Evolutionary conservation across 2,113 vertebrate genomes (phyloP).

Genomic region (Calonectris borealis): DNA sequence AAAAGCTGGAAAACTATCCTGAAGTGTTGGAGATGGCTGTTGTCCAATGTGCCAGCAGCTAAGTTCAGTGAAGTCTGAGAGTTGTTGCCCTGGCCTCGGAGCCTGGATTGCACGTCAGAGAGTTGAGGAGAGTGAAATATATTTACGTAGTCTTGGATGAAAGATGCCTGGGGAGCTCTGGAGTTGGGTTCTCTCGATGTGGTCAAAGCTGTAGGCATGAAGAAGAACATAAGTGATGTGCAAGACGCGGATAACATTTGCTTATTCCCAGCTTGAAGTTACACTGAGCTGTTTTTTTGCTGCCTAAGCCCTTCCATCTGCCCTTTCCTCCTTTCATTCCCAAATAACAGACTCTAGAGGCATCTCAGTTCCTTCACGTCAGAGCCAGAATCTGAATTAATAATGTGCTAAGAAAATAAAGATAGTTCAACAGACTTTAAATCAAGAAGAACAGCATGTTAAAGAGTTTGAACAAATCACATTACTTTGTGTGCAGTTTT

Average conservation of each 20-base stretch:
- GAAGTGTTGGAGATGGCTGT: rapidly evolving
- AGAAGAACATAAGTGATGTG: background rate
- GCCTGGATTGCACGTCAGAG: background rate
- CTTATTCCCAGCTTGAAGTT: background rate
- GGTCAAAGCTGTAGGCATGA: background rate
- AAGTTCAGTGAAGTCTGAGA: background rate
- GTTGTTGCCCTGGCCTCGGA: background rate
- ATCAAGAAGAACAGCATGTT: conserved; percentile 35
- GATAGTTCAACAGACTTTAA: conserved; percentile 30
- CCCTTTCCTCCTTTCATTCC: conserved; percentile 9
- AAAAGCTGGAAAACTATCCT: rapidly evolving
- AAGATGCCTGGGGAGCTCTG: background rate
- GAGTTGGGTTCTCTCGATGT: background rate
- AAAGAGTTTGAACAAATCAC: conserved; percentile 40
- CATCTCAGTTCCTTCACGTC: background rate
- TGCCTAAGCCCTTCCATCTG: background rate
- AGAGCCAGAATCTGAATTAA: conserved; percentile 34
- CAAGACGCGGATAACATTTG: background rate
- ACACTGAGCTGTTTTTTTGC: background rate
- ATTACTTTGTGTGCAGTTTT: background rate
- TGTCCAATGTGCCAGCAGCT: rapidly evolving
- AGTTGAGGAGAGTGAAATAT: background rate
- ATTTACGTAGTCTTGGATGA: background rate
- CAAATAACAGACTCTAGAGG: background rate
- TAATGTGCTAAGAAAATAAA: conserved; percentile 51